Conservation (phyloP, 2,113 vertebrate genomes). For the Mirounga angustirostris region DNA sequence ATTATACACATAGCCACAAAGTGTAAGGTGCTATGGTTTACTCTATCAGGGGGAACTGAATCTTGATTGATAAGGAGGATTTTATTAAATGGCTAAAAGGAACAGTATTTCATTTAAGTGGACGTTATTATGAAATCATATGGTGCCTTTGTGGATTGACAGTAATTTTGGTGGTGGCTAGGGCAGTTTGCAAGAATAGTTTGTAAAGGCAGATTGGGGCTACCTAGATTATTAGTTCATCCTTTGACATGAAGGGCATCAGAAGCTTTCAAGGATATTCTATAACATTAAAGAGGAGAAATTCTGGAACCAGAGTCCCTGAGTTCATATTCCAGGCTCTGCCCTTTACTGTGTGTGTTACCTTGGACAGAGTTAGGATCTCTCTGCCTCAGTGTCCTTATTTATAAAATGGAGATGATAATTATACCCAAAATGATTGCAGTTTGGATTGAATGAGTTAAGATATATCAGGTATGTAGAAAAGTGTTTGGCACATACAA, state of each 20-base stretch:
- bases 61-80: background rate
- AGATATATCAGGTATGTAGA: background rate
- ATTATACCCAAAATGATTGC: background rate
- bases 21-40: background rate
- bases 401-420: background rate
- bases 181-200: conserved; percentile 14
- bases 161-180: background rate
- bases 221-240: background rate
- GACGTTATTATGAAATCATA: background rate
- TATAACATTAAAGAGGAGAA: background rate
- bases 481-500: background rate
- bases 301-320: background rate
- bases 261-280: background rate
- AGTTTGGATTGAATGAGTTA: background rate
- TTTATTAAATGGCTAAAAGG: conserved; percentile 8
- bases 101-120: conserved; percentile 18
- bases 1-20: background rate
- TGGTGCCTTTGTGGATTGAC: background rate
- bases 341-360: background rate
- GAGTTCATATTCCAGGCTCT: background rate
- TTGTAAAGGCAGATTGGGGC: background rate
- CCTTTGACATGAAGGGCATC: background rate
- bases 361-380: background rate
- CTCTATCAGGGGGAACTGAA: background rate
- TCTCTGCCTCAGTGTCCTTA: background rate